phyloP scores from a whole-genome alignment of 2,113 vertebrate genomes.

The Rhipidura dahli region DNA sequence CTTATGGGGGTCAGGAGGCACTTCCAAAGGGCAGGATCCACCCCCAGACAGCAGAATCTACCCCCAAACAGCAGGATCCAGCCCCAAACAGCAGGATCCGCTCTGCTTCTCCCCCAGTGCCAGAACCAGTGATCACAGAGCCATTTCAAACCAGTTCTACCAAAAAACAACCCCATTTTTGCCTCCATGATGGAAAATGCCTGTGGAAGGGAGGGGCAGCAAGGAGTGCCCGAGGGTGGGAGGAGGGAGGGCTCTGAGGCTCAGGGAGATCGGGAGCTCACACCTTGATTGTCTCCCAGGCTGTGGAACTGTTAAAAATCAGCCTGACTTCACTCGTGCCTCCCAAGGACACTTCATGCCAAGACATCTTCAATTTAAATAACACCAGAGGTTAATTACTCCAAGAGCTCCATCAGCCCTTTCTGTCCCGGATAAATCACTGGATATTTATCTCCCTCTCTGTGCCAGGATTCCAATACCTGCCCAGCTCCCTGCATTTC shows the following conservation, averaged over 20 bases:
- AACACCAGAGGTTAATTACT: slow-evolving; percentile 35
- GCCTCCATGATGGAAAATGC: neutral
- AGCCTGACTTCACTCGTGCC: neutral
- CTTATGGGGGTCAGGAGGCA: neutral
- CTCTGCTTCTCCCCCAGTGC: neutral
- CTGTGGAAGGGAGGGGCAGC: neutral
- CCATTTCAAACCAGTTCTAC: neutral
- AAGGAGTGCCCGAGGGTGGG: neutral
- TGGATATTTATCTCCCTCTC: neutral
- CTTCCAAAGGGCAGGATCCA: neutral
- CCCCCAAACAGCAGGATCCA: neutral
- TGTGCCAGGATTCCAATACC: neutral
- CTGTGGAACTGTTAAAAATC: neutral
- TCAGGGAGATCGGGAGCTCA: neutral
- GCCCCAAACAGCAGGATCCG: neutral
- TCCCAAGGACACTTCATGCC: slow-evolving; percentile 7
- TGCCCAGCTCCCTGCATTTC: neutral
- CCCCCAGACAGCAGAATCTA: neutral
- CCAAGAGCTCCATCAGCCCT: neutral
- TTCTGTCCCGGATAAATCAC: neutral
- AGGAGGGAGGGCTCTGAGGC: neutral
- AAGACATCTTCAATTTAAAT: neutral
- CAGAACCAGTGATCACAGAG: neutral
- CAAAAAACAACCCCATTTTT: neutral
- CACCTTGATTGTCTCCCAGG: neutral